Conservation (phyloP, 2,797 vertebrate genomes). For the Liparis tanakae region DNA sequence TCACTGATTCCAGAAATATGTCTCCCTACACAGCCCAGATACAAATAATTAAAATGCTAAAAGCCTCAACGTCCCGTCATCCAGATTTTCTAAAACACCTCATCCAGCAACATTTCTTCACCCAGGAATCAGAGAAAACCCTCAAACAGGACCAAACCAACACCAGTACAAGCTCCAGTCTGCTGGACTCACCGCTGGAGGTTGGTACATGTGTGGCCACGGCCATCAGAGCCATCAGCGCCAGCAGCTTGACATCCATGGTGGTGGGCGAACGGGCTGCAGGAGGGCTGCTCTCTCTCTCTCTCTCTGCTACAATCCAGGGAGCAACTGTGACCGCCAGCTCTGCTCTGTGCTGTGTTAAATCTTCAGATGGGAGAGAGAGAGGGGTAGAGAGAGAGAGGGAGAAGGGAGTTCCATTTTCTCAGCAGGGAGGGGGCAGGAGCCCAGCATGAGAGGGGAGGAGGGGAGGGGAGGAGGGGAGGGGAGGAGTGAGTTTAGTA, state of each 20-base stretch:
- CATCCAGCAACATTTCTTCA: background rate
- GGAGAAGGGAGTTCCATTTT: conserved; percentile 76
- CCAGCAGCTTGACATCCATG: conserved; percentile 90
- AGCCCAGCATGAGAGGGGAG: conserved; percentile 64
- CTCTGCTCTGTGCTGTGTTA: conserved; percentile 72
- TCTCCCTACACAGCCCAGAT: background rate
- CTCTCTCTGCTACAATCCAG: conserved; percentile 77
- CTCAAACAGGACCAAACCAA: background rate
- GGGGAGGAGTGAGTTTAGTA: conserved; percentile 66
- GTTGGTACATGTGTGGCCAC: conserved; percentile 76
- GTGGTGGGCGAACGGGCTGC: conserved; percentile 51
- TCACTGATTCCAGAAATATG: background rate
- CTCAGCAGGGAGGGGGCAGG: conserved; percentile 72
- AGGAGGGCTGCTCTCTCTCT: conserved; percentile 58
- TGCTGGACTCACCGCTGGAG: conserved; percentile 84
- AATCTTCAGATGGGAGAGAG: conserved; percentile 66
- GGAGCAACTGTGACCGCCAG: conserved; percentile 73
- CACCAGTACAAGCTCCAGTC: background rate
- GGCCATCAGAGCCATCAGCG: conserved; percentile 84
- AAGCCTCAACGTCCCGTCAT: background rate
- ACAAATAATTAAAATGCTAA: background rate
- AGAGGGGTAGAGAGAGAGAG: conserved; percentile 29
- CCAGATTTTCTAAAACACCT: background rate
- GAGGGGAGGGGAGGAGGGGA: conserved; percentile 51
- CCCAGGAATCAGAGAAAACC: background rate